A percentile compares a stretch with the other conserved stretches of the same genome.
phyloP scores from a whole-genome alignment of 2,113 vertebrate genomes.

The Thamnophis sirtalis region DNA sequence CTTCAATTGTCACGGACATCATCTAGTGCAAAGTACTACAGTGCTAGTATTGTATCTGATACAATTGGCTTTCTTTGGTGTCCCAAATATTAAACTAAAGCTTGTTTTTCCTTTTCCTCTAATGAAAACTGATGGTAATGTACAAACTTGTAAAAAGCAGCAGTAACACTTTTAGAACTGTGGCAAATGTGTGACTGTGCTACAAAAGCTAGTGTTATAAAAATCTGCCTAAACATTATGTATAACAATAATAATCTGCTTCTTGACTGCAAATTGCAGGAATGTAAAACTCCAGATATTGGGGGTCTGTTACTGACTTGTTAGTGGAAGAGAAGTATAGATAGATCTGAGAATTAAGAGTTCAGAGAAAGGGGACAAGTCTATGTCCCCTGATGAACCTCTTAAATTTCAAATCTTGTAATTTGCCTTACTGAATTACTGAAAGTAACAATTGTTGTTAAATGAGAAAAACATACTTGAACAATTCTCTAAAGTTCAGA shows the following conservation, averaged over 20 bases:
- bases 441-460: background rate
- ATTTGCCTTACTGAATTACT: background rate
- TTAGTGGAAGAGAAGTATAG: background rate
- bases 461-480: background rate
- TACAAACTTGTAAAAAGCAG: constrained; percentile 23
- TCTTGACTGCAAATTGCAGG: background rate
- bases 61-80: constrained; percentile 13
- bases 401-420: background rate
- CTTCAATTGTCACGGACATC: constrained; percentile 20
- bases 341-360: background rate
- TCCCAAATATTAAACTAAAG: constrained; percentile 12
- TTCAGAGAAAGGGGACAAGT: background rate
- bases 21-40: background rate
- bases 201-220: constrained; percentile 10
- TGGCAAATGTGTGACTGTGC: constrained; percentile 10
- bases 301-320: background rate
- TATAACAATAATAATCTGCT: background rate
- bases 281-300: background rate
- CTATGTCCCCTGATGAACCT: background rate
- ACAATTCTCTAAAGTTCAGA: constrained; percentile 1
- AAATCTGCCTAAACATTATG: background rate
- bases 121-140: background rate
- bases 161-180: constrained; percentile 21
- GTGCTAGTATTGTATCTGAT: constrained; percentile 15
- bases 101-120: background rate